These are phyloP conservation scores for Hyppa rectilinea DNA, from an alignment of 2,888 invertebrate genomes.

Conservation along the genomic window DNA sequence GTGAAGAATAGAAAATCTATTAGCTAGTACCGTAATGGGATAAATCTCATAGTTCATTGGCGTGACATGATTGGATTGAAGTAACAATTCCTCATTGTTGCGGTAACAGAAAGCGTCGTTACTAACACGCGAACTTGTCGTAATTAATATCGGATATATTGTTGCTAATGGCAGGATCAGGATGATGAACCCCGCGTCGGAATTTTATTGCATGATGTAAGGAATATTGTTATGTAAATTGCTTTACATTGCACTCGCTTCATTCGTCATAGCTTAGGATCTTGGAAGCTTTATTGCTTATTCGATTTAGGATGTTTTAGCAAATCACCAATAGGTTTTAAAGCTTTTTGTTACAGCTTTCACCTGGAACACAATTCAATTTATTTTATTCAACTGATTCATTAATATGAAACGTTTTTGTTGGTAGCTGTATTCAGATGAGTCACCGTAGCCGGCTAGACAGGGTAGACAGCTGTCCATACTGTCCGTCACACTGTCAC, in stretches of 20 bases:
- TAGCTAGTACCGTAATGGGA: conserved; percentile 79
- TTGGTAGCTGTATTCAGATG: background rate
- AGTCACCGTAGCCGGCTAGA: conserved; percentile 27
- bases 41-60: conserved; percentile 77
- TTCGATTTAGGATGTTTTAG: conserved; percentile 18
- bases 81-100: conserved; percentile 75
- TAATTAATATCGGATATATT: conserved; percentile 69
- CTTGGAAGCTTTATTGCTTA: conserved; percentile 12
- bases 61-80: conserved; percentile 77
- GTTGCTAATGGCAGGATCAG: conserved; percentile 60
- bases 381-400: background rate
- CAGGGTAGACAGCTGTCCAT: conserved; percentile 40
- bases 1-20: conserved; percentile 66
- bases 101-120: conserved; percentile 75
- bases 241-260: conserved; percentile 33
- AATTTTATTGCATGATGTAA: conserved; percentile 55
- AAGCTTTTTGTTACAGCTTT: background rate
- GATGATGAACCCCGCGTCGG: conserved; percentile 59
- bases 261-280: conserved; percentile 44
- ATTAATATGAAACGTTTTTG: background rate
- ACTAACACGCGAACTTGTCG: conserved; percentile 76
- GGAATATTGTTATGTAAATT: conserved; percentile 58
- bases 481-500: conserved; percentile 11
- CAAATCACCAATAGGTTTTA: background rate
- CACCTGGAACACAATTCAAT: conserved; percentile 5